phyloP scores from a whole-genome alignment of 1,140 invertebrate genomes.

The Sarcophaga bullata region DNA sequence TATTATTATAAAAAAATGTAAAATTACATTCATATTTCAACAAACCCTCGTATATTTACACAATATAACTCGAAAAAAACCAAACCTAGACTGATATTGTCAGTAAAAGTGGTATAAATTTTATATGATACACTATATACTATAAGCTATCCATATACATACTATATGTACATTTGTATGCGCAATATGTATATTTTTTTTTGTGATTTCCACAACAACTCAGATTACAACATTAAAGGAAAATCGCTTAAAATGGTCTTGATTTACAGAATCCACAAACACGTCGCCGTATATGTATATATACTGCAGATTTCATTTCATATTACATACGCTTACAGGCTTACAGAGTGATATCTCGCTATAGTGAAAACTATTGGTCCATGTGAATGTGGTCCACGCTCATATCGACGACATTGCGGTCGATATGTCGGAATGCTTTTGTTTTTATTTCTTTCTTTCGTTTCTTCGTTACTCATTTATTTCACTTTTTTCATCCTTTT shows the following conservation, averaged over 20 bases:
- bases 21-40: too few relatives aligned
- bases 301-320: neutral
- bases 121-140: too few relatives aligned
- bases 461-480: neutral
- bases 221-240: slow-evolving; percentile 21
- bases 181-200: neutral
- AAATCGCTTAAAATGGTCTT: neutral
- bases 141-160: too few relatives aligned
- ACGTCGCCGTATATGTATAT: neutral
- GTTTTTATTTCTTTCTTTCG: neutral
- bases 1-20: too few relatives aligned
- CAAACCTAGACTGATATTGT: neutral
- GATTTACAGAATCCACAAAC: neutral
- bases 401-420: slow-evolving; percentile 1
- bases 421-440: slow-evolving; percentile 11
- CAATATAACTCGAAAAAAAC: neutral
- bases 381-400: neutral
- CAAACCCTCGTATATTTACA: too few relatives aligned
- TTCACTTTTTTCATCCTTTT: neutral
- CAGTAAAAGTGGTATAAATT: neutral
- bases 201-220: neutral
- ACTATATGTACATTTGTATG: too few relatives aligned
- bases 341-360: too few relatives aligned
- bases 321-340: neutral
- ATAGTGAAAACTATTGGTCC: too few relatives aligned